Conservation (phyloP, 2,888 invertebrate genomes). For the Thymelicus sylvestris region DNA sequence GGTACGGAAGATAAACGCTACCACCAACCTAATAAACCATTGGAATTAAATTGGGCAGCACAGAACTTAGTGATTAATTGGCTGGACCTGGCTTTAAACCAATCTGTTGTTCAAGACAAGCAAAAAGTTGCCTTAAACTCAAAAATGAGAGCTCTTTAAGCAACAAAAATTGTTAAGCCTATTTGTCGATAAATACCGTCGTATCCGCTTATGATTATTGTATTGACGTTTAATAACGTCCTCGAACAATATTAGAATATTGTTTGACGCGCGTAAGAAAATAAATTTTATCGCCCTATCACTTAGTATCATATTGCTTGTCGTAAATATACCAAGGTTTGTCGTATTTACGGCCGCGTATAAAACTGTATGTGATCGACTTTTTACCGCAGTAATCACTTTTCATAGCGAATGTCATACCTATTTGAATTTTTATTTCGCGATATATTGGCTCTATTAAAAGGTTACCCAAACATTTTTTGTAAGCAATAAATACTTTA, state of each 20-base stretch:
- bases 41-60: too few species aligned
- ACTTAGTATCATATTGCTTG: constrained; percentile 72
- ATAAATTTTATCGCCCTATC: constrained; percentile 75
- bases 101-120: too few species aligned
- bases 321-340: constrained; percentile 77
- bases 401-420: constrained; percentile 45
- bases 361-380: constrained; percentile 50
- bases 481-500: background rate
- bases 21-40: too few species aligned
- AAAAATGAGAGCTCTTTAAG: too few species aligned
- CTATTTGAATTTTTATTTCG: constrained; percentile 21
- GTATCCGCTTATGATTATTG: too few species aligned
- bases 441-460: constrained; percentile 13
- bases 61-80: too few species aligned
- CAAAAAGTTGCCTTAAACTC: too few species aligned
- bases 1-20: too few species aligned
- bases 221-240: background rate
- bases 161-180: too few species aligned
- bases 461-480: background rate
- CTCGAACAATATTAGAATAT: constrained; percentile 48
- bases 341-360: constrained; percentile 73
- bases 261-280: constrained; percentile 51
- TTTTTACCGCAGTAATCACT: constrained; percentile 51
- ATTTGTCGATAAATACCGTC: too few species aligned
- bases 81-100: too few species aligned